Conservation (phyloP, 2,113 vertebrate genomes). For the Calidris pygmaea region DNA sequence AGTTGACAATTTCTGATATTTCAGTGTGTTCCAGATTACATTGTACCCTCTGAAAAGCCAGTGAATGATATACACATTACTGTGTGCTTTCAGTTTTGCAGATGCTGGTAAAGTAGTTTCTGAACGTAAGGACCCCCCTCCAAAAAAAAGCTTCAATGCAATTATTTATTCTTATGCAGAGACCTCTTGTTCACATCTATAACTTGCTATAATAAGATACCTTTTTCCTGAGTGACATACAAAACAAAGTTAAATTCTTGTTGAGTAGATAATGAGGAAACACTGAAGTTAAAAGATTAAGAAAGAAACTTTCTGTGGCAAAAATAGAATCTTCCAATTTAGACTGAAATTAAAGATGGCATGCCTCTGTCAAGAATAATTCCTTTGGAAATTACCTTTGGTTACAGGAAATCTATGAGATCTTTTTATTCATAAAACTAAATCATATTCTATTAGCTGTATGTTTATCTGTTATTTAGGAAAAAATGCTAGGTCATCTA, state of each 20-base stretch:
- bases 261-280: not conserved
- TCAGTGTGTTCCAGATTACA: not conserved
- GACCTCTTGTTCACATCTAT: not conserved
- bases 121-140: not conserved
- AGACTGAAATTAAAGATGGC: not conserved
- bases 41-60: not conserved
- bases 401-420: not conserved
- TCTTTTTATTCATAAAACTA: not conserved
- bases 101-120: not conserved
- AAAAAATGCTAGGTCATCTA: not conserved
- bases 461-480: conserved; percentile 5
- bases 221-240: not conserved
- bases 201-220: not conserved
- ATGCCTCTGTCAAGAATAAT: conserved; percentile 6
- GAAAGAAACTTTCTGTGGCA: not conserved
- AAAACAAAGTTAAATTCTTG: not conserved
- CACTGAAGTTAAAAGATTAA: conserved; percentile 15
- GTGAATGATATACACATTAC: not conserved
- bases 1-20: not conserved
- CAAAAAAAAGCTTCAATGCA: not conserved
- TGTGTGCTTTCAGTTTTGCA: not conserved
- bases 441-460: not conserved
- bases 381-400: conserved; percentile 11
- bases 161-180: not conserved
- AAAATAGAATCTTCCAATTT: conserved; percentile 12